Percentiles rank a stretch among this genome's conserved stretches.
Evolutionary conservation across 2,888 invertebrate genomes (phyloP).

Genomic region (Calameuta filiformis): DNA sequence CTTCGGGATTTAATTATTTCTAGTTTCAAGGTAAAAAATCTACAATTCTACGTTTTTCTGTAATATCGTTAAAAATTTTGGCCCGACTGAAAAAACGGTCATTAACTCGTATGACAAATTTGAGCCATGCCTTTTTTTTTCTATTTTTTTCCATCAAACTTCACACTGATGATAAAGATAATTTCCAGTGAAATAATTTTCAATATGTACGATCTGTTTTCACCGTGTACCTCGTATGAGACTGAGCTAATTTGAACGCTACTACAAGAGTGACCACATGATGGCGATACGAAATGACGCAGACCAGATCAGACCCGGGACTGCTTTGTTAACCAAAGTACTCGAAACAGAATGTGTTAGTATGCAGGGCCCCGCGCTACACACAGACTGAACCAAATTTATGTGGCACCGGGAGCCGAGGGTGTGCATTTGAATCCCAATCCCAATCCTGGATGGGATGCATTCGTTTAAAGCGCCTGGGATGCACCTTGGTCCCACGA

Average conservation of each 20-base stretch:
- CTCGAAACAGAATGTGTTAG: constrained; percentile 44
- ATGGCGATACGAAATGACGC: constrained; percentile 12
- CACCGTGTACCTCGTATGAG: neutral
- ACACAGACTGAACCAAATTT: constrained; percentile 57
- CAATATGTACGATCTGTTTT: neutral
- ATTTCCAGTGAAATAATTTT: neutral
- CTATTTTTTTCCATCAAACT: neutral
- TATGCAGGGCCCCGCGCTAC: constrained; percentile 48
- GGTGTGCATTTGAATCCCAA: constrained; percentile 57
- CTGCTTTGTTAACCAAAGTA: constrained; percentile 59
- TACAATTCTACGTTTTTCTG: neutral
- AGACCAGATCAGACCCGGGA: constrained; percentile 18
- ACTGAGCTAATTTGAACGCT: constrained; percentile 15
- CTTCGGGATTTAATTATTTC: neutral
- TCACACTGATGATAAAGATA: neutral
- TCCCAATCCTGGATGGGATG: constrained; percentile 31
- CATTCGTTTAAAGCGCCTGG: constrained; percentile 9
- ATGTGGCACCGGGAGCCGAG: constrained; percentile 59
- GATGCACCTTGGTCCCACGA: neutral
- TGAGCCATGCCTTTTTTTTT: neutral
- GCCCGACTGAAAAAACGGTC: neutral
- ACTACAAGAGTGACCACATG: constrained; percentile 6
- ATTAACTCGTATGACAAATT: neutral
- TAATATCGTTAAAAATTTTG: neutral
- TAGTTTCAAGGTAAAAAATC: neutral